Evolutionary conservation across 2,888 invertebrate genomes (phyloP).

Genomic region (Tetropium fuscum): DNA sequence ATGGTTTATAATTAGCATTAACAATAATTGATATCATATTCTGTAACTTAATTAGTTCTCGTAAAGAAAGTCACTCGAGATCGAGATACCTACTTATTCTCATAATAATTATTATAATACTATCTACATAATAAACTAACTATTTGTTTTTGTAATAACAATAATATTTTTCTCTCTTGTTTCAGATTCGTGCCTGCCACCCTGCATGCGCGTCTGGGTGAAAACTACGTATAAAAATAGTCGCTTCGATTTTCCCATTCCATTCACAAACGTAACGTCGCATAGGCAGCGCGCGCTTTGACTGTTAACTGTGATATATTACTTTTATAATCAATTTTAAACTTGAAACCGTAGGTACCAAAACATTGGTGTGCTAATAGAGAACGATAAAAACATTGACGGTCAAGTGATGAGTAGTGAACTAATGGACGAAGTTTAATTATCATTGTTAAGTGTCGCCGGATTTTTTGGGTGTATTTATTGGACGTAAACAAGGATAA

Average conservation of each 20-base stretch:
- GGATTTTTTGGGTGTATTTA: neutral
- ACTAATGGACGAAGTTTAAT: neutral
- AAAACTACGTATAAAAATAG: slow-evolving; percentile 20
- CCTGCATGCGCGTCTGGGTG: slow-evolving; percentile 6
- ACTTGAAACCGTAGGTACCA: slow-evolving; percentile 16
- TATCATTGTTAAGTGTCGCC: neutral
- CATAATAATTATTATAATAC: no score
- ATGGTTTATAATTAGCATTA: no score
- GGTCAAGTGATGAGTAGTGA: neutral
- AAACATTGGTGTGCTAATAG: slow-evolving; percentile 1
- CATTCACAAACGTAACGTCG: slow-evolving; percentile 12
- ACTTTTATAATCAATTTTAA: slow-evolving; percentile 2
- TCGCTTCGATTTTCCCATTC: slow-evolving; percentile 16
- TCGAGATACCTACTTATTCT: no score
- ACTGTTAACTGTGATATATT: slow-evolving; percentile 18
- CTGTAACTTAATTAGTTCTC: no score
- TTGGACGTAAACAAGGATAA: slow-evolving; percentile 29
- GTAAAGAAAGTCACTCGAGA: no score
- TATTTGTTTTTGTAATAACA: no score
- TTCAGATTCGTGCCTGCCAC: slow-evolving; percentile 7
- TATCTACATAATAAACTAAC: no score
- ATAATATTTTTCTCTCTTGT: slow-evolving; percentile 18
- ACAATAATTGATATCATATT: no score
- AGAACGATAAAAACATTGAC: neutral
- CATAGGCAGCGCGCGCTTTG: neutral